Conservation (phyloP, 2,888 invertebrate species). For the Oligia latruncula region DNA sequence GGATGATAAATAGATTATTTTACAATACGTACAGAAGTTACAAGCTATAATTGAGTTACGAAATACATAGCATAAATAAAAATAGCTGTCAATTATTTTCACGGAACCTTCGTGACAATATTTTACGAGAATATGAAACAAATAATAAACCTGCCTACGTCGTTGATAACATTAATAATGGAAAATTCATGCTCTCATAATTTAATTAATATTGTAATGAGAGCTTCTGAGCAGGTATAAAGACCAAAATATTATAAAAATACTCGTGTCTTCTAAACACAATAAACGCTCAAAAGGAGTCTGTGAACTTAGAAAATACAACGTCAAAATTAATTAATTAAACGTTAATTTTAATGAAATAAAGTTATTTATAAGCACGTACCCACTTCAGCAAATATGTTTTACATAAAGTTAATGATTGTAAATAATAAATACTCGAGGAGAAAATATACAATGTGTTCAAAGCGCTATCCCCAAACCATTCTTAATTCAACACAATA, state of each 20-base stretch:
- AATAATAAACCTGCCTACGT: conserved; percentile 1
- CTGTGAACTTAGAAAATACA: conserved; percentile 29
- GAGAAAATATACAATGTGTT: conserved; percentile 33
- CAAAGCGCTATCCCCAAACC: conserved; percentile 35
- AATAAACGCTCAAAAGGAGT: conserved; percentile 32
- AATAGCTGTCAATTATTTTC: background rate
- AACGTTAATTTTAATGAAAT: conserved; percentile 38
- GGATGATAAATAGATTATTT: background rate
- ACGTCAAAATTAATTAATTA: conserved; percentile 16
- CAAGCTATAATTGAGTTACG: background rate
- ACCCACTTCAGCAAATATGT: conserved; percentile 43
- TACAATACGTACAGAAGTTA: background rate
- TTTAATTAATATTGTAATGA: conserved; percentile 27
- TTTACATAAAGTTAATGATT: conserved; percentile 32
- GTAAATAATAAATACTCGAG: conserved; percentile 44
- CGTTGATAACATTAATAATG: conserved; percentile 12
- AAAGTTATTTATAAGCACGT: conserved; percentile 32
- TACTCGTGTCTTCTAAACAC: background rate
- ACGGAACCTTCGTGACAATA: background rate
- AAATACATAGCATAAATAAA: background rate
- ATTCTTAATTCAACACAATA: conserved; percentile 38
- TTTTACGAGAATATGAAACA: background rate
- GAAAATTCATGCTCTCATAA: conserved; percentile 23
- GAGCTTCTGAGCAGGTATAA: conserved; percentile 8
- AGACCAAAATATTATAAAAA: conserved; percentile 6